These are phyloP conservation scores for Neosalanx taihuensis DNA, from an alignment of 2,797 vertebrate genomes.

Conservation along the genomic window DNA sequence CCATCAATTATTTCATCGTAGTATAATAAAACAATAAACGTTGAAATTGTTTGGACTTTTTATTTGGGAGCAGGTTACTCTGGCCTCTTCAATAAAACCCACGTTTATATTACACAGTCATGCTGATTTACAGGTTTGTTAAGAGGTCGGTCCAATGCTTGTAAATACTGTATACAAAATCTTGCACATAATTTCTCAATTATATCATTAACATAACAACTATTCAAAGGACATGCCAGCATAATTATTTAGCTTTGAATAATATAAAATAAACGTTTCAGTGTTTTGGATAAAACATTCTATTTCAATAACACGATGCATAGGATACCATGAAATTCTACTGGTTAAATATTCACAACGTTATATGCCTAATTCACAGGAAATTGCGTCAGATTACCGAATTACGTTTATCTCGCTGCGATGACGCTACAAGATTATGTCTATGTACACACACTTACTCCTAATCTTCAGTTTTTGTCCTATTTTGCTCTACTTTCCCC, in stretches of 20 bases:
- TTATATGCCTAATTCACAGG: neutral
- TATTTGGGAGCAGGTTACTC: no score
- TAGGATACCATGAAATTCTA: neutral
- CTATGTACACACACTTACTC: neutral
- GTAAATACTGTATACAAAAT: neutral
- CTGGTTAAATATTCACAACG: neutral
- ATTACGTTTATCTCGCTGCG: neutral
- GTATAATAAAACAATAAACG: neutral
- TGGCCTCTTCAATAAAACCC: no score
- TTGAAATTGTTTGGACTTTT: neutral
- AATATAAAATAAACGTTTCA: neutral
- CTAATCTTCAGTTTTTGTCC: constrained; percentile 20
- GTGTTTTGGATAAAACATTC: neutral
- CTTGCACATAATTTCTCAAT: neutral
- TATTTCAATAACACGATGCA: neutral
- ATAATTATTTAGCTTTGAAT: neutral
- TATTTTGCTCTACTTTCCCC: neutral
- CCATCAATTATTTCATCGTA: neutral
- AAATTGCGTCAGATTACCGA: neutral
- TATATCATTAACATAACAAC: neutral
- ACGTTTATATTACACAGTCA: no score
- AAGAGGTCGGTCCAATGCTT: no score
- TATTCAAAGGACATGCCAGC: neutral
- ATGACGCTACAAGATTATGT: neutral
- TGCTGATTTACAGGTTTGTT: no score